Evolutionary conservation across 1,140 invertebrate species (phyloP).

Genomic region (Pogonomyrmex barbatus): DNA sequence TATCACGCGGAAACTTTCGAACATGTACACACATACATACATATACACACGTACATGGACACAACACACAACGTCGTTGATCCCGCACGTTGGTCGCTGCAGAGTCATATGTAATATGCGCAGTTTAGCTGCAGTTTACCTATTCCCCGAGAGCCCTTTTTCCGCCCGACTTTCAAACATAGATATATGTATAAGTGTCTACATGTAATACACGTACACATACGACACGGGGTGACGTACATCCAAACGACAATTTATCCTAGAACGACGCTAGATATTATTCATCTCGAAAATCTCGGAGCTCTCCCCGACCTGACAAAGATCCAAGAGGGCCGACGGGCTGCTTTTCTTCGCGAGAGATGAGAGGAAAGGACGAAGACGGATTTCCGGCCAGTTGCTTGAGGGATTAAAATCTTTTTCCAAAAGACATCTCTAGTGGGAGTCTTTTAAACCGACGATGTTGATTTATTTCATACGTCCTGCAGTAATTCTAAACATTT

Average conservation of each 20-base stretch:
- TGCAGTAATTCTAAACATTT: slow-evolving; percentile 17
- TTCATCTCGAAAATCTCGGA: slow-evolving; percentile 60
- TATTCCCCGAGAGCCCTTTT: slow-evolving; percentile 60
- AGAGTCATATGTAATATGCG: slow-evolving; percentile 58
- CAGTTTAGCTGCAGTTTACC: slow-evolving; percentile 56
- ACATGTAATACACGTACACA: neutral
- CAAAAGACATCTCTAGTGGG: slow-evolving; percentile 1
- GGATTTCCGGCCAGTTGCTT: slow-evolving; percentile 51
- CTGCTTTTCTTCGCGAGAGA: slow-evolving; percentile 46
- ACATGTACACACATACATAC: slow-evolving; percentile 13
- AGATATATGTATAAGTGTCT: neutral
- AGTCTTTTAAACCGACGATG: slow-evolving; percentile 20
- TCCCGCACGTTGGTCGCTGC: slow-evolving; percentile 37
- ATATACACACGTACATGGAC: neutral
- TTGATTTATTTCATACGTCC: neutral
- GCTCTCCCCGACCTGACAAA: slow-evolving; percentile 12
- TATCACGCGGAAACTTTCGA: slow-evolving; percentile 74
- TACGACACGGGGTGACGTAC: slow-evolving; percentile 13
- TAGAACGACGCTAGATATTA: slow-evolving; percentile 60
- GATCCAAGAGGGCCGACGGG: slow-evolving; percentile 33
- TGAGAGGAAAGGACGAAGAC: slow-evolving; percentile 53
- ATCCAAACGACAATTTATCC: slow-evolving; percentile 61
- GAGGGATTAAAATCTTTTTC: slow-evolving; percentile 51
- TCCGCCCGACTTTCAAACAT: slow-evolving; percentile 42
- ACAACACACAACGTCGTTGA: slow-evolving; percentile 2